Conservation (phyloP, 35 echinoderm and acorn worm species). For the Apostichopus japonicus region DNA sequence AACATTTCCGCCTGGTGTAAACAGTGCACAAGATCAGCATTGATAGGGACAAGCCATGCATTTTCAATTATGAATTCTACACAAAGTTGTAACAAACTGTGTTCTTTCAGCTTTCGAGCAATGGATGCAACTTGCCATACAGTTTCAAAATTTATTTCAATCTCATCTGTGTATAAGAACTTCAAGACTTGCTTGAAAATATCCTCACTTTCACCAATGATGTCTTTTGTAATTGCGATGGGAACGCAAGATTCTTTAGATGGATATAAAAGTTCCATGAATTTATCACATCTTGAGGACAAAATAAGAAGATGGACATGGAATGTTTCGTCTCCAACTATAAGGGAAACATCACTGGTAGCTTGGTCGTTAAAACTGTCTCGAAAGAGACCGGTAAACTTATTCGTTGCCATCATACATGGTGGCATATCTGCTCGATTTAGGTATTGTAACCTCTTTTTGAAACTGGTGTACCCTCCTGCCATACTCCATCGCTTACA, state of each 20-base stretch:
- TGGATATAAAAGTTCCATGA: neutral
- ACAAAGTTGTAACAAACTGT: neutral
- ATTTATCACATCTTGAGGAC: neutral
- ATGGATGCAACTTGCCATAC: neutral
- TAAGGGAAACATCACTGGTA: constrained; percentile 6
- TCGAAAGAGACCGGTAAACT: neutral
- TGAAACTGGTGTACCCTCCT: neutral
- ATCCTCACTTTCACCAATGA: neutral
- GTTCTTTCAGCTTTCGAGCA: neutral
- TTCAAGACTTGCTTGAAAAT: neutral
- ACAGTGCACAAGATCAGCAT: constrained; percentile 4
- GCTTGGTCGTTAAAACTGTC: neutral
- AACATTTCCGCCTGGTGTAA: constrained; percentile 11
- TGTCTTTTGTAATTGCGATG: neutral
- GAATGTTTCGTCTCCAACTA: neutral
- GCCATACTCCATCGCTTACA: neutral
- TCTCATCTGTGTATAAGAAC: constrained; percentile 4
- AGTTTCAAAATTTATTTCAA: constrained; percentile 9
- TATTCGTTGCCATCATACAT: neutral
- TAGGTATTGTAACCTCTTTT: neutral
- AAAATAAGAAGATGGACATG: neutral
- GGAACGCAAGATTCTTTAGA: neutral
- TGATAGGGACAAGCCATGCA: neutral
- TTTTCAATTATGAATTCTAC: neutral
- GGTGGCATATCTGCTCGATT: constrained; percentile 3